Percentiles rank a stretch among this genome's conserved stretches.
phyloP scores from a whole-genome alignment of 2,888 invertebrate species.

The Caenorhabditis japonica region DNA sequence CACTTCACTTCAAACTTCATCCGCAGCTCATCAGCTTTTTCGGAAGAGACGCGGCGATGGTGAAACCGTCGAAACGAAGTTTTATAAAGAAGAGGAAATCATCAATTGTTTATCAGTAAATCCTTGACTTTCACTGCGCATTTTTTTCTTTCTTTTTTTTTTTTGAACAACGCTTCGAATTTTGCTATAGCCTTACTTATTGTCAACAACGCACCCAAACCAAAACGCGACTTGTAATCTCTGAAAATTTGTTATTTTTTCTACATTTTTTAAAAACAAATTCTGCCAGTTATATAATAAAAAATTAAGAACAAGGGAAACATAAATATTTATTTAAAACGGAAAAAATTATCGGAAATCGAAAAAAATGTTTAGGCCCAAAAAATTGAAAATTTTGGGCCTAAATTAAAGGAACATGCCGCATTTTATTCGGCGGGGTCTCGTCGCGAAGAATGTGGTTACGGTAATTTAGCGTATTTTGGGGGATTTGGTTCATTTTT shows the following conservation, averaged over 20 bases:
- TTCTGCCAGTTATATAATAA: too few relatives aligned
- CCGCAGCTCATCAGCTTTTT: conserved; percentile 75
- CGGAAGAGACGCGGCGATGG: conserved; percentile 72
- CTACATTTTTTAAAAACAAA: background rate
- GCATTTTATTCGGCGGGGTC: too few relatives aligned
- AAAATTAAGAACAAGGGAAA: too few relatives aligned
- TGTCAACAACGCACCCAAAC: background rate
- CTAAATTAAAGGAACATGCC: too few relatives aligned
- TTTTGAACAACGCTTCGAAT: conserved; percentile 13
- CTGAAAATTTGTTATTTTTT: background rate
- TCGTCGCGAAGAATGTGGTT: too few relatives aligned
- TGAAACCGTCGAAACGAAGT: conserved; percentile 69
- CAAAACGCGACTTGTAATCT: background rate
- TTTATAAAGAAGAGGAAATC: conserved; percentile 65
- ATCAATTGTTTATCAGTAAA: conserved; percentile 61
- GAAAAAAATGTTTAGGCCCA: too few relatives aligned
- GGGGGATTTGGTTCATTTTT: too few relatives aligned
- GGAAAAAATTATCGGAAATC: too few relatives aligned
- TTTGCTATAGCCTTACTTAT: background rate
- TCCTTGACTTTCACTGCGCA: background rate
- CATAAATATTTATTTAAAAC: too few relatives aligned
- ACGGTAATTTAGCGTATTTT: too few relatives aligned
- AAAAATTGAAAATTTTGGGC: too few relatives aligned
- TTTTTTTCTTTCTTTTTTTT: conserved; percentile 4
- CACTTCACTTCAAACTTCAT: conserved; percentile 73